A percentile compares a stretch with the other conserved stretches of the same genome.
Conservation (phyloP, 2,888 invertebrate species). For the Gandaritis pyraliata region DNA sequence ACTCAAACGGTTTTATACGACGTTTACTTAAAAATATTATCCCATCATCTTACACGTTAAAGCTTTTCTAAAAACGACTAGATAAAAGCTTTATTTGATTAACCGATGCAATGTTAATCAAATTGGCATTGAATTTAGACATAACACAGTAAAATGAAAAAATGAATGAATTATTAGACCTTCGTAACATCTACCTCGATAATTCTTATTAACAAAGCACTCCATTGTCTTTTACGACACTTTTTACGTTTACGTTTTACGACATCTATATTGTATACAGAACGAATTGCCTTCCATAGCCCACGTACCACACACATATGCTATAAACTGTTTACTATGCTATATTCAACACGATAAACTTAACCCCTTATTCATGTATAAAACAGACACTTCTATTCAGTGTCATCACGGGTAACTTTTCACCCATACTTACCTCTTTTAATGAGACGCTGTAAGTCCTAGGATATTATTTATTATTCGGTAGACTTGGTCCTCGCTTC, state of each 20-base stretch:
- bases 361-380: background rate
- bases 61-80: too few species aligned
- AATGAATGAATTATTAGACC: background rate
- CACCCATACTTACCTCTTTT: too few species aligned
- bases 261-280: conserved; percentile 10
- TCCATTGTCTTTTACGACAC: conserved; percentile 36
- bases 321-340: conserved; percentile 29
- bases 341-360: conserved; percentile 9
- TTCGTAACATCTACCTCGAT: conserved; percentile 17
- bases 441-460: too few species aligned
- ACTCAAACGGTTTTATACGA: conserved; percentile 14
- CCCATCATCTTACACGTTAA: too few species aligned
- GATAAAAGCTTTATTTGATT: too few species aligned
- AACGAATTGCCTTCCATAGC: conserved; percentile 22
- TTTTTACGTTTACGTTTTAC: conserved; percentile 30
- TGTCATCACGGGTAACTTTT: too few species aligned
- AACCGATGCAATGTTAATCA: background rate
- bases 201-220: conserved; percentile 30
- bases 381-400: background rate
- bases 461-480: too few species aligned
- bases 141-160: too few species aligned
- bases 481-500: too few species aligned
- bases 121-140: too few species aligned
- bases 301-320: conserved; percentile 19
- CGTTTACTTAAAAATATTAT: background rate